Base-by-base conservation (phyloP, 2,113 vertebrate species). In the Chionomys nivalis region DNA sequence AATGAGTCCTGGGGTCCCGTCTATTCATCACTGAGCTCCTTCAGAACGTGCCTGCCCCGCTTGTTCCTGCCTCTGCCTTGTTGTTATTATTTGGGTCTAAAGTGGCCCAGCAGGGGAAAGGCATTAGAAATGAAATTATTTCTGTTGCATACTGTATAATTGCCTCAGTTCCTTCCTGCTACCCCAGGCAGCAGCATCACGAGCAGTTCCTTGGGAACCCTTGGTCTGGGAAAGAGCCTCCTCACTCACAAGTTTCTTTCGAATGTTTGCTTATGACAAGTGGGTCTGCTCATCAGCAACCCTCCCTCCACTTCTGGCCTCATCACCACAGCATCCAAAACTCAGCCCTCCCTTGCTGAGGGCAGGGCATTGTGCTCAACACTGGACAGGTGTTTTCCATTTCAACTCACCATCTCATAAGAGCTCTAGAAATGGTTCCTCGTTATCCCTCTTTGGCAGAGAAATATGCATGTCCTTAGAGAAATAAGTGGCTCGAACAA, bases 121-220 rank as follows among this genome's bases (percentile, higher is more conserved):
- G 85, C 94, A 97, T 97, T 97, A 97, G 94, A 97, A 97, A 92
- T 95, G 91, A 95, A 97, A 96, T 97, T 96, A 96, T 97, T 97
- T 96, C 87, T 97, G 91, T 96, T 96, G 58, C 82, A 88, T 16
- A 5, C 88, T 89, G 61, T 96, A 93, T 97, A 95, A 97, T 96
- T 97, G 95, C 96, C 73, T 93, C 76, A 83, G 93, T 93, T 90
- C 76, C 94, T 96, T 96, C 89, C 95, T 96, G 90, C 55, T 95
- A 94, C 86, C 96, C 90, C 92, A 97, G 97, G 97, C 93, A 96
- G 97, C 81, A 79, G 33, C 86, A 88, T 95, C 88, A 87, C 33
- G 52, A 87, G 90, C 93, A 87, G 55, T 86, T 96, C 90, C 77
- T 85, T 0, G 0, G 96, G 89, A 97, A 93, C 89, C 63, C 77